phyloP scores from a whole-genome alignment of 2,113 vertebrate genomes.

The Eurystomus gularis region DNA sequence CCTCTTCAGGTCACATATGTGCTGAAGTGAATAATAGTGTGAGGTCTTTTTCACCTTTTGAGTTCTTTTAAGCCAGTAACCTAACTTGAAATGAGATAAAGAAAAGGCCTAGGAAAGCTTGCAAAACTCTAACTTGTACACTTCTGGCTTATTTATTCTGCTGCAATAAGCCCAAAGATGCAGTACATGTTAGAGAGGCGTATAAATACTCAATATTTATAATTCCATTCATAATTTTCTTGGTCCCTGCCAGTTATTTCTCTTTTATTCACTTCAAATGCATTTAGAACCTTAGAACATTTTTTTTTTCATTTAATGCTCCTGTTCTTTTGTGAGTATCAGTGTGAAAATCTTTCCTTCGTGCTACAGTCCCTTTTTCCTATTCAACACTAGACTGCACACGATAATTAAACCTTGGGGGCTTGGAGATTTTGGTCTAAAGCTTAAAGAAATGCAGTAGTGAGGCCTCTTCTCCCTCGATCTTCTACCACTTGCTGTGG shows the following conservation, averaged over 20 bases:
- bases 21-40: slow-evolving; percentile 75
- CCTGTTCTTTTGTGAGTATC: slow-evolving; percentile 62
- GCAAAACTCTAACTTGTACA: slow-evolving; percentile 16
- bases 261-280: slow-evolving; percentile 29
- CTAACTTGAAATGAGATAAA: slow-evolving; percentile 69
- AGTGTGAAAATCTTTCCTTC: slow-evolving; percentile 81
- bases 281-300: background rate
- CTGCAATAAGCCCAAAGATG: background rate
- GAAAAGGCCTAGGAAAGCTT: slow-evolving; percentile 25
- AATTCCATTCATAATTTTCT: slow-evolving; percentile 24
- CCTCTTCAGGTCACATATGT: slow-evolving; percentile 72
- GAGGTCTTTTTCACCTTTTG: slow-evolving; percentile 73
- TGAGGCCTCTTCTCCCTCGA: slow-evolving; percentile 54
- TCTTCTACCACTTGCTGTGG: slow-evolving; percentile 83
- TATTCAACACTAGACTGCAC: slow-evolving; percentile 86
- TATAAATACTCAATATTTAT: slow-evolving; percentile 15
- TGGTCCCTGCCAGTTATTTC: slow-evolving; percentile 8
- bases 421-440: slow-evolving; percentile 81
- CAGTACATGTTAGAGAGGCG: background rate
- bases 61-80: slow-evolving; percentile 63
- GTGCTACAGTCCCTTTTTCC: slow-evolving; percentile 67
- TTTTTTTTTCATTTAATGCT: slow-evolving; percentile 17
- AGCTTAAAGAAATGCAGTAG: slow-evolving; percentile 81
- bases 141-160: slow-evolving; percentile 7
- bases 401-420: slow-evolving; percentile 89